Base-by-base conservation (phyloP, 2,888 invertebrate genomes). In the Emmelina monodactyla region DNA sequence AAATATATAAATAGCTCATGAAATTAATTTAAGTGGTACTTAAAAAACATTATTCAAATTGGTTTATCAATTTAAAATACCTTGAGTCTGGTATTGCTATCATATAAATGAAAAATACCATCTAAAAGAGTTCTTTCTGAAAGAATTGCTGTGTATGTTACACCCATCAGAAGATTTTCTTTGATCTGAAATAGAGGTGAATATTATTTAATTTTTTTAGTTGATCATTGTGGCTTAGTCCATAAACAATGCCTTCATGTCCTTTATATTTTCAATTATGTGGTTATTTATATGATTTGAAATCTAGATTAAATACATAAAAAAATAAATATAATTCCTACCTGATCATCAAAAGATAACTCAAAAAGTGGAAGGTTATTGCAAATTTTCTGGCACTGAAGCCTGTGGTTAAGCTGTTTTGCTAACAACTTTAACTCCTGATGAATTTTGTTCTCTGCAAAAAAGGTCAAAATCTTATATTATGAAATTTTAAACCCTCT, bases 101-200 rank as follows among this genome's bases (percentile, higher is more conserved):
- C 86, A 40, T 88, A 61, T 38, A 88, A 58, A 46, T 83, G 78
- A 40, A 89, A 71, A 41, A 92, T 82, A 2, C 94, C 94, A 60
- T 83, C 85, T 45, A 81, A 81, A 5, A 92, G 71, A 10, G 89
- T 88, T 12, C 75, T 71, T 38, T 86, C 84, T 53, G 84, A 82
- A 12, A 94, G 63, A n/a, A 88, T 69, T 34, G 91, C 79, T 22
- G 85, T 86, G 55, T 89, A 93, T 5, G 89, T 88, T 6, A 92
- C 82, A 1, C 91, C 92, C 55, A 83, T 71, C 41, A 59, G 60
- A 44, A 81, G 45, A 50, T 66, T 75, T 46, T 69, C 62, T 43
- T 51, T 57, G 16, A 79, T 50, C 75, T 78, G 55, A 4, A 55
- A 53, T 10, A n/a, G n/a, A n/a, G n/a, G n/a, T n/a, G n/a, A n/a